Base-by-base conservation (phyloP, 2,113 vertebrate genomes). In the Indicator maculatus region DNA sequence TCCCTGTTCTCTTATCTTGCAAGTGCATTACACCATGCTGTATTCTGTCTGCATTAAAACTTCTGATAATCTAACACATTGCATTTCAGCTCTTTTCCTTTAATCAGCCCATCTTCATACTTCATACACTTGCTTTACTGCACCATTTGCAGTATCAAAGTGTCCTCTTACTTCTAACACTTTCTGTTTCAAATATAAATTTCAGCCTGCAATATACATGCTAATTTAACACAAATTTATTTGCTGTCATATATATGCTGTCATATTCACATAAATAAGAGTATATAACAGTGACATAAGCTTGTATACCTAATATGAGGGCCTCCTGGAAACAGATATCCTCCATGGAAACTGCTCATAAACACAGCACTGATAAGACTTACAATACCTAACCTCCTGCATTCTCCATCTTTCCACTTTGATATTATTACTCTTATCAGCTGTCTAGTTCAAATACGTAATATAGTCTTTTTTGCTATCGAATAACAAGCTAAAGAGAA, bases 291-390 rank as follows among this genome's bases (percentile, higher is more conserved):
- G 0, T 66, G 63, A 60, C 38, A 67, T 61, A 81, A 86, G 28
- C 20, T 74, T 78, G 44, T 24, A 61, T 12, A 47, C 24, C 28
- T 63, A 72, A 91, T 53, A 33, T 11, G 88, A 76, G 16, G 58
- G 31, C 30, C 58, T 83, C 65, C 18, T 78, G 27, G 59, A 75
- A 95, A 95, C 89, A 90, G 74, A 86, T 82, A 93, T 45, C 47
- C 52, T 60, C 66, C 58, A 70, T 13, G 52, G 58, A 95, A 91
- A 95, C 38, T 0, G 1, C n/a, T 38, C 8, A 6, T 5, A 76
- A 56, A 31, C 56, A 82, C 36, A 53, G 61, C 61, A 65, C 33
- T 2, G 6, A 24, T 56, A 91, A 81, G 75, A 45, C 58, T 60
- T 31, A 72, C 38, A 78, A 30, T 44, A 65, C 13, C 65, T 89